Conservation (phyloP, 2,113 vertebrate genomes). For the Choloepus hoffmanni region DNA sequence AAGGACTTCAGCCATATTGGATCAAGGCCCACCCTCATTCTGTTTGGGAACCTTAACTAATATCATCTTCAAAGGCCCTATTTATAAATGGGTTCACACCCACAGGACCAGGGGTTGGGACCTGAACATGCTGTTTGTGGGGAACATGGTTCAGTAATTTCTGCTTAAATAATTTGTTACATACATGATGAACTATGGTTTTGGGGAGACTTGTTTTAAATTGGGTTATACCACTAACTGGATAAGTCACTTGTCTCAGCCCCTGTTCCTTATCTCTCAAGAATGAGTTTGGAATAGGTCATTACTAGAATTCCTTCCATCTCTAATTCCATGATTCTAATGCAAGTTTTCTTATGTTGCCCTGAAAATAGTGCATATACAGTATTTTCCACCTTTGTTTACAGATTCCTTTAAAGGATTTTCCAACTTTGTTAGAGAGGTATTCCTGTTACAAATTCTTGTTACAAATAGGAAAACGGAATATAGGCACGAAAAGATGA, state of each 20-base stretch:
- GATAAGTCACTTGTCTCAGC: not conserved
- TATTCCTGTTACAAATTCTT: constrained; percentile 18
- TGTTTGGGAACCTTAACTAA: too few species aligned
- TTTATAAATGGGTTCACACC: too few species aligned
- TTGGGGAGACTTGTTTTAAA: constrained; percentile 39
- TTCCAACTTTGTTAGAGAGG: constrained; percentile 20
- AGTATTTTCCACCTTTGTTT: not conserved
- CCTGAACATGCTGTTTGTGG: too few species aligned
- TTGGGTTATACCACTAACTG: not conserved
- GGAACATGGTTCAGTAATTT: too few species aligned
- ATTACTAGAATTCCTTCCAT: not conserved
- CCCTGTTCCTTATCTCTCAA: not conserved
- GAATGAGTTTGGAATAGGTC: constrained; percentile 13
- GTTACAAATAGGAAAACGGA: not conserved
- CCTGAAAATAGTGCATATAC: not conserved
- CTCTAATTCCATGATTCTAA: constrained; percentile 36
- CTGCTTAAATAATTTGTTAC: not conserved
- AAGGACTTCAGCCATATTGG: too few species aligned
- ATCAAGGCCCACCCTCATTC: too few species aligned
- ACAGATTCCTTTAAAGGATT: not conserved
- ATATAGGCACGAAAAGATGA: not conserved
- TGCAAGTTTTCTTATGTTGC: not conserved
- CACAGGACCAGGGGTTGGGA: too few species aligned
- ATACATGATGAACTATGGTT: not conserved
- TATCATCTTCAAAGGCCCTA: too few species aligned